phyloP scores from a whole-genome alignment of 1,140 invertebrate species.

The Pogonomyrmex californicus region DNA sequence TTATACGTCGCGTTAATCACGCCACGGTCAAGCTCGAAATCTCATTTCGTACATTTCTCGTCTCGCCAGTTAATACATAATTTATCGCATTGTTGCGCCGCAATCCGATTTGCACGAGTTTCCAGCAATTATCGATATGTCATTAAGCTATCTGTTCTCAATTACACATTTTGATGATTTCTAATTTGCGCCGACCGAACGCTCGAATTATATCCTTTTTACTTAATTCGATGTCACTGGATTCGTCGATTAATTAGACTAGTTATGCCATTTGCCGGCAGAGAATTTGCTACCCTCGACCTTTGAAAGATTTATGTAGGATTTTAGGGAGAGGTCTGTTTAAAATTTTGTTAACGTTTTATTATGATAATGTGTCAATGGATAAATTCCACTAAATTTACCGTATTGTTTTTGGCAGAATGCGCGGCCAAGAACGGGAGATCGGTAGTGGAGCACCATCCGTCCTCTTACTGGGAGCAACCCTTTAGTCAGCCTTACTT shows the following conservation, averaged over 20 bases:
- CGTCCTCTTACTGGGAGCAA: slow-evolving; percentile 89
- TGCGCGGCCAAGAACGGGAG: slow-evolving; percentile 80
- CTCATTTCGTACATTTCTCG: not conserved
- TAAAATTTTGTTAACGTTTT: slow-evolving; percentile 1
- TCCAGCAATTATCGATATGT: slow-evolving; percentile 14
- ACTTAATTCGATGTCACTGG: not conserved
- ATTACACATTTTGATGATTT: slow-evolving; percentile 15
- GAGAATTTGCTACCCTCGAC: not conserved
- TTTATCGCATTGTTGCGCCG: slow-evolving; percentile 27
- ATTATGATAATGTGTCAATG: not conserved
- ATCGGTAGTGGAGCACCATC: slow-evolving; percentile 82
- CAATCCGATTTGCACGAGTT: slow-evolving; percentile 21
- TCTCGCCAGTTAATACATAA: slow-evolving; percentile 3
- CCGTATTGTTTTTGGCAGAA: slow-evolving; percentile 75
- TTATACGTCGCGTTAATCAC: slow-evolving; percentile 32
- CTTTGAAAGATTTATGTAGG: not conserved
- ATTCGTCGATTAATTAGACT: slow-evolving; percentile 16
- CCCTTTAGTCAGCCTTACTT: slow-evolving; percentile 95
- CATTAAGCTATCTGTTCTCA: slow-evolving; percentile 14
- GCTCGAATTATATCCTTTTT: slow-evolving; percentile 2
- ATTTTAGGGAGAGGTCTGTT: not conserved
- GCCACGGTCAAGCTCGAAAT: slow-evolving; percentile 14
- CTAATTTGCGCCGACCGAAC: not conserved
- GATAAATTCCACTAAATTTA: slow-evolving; percentile 61
- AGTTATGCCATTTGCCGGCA: not conserved